A percentile compares a stretch with the other conserved stretches of the same genome.
Evolutionary conservation across 2,888 invertebrate species (phyloP).

Genomic region (Drosophila subquinaria): DNA sequence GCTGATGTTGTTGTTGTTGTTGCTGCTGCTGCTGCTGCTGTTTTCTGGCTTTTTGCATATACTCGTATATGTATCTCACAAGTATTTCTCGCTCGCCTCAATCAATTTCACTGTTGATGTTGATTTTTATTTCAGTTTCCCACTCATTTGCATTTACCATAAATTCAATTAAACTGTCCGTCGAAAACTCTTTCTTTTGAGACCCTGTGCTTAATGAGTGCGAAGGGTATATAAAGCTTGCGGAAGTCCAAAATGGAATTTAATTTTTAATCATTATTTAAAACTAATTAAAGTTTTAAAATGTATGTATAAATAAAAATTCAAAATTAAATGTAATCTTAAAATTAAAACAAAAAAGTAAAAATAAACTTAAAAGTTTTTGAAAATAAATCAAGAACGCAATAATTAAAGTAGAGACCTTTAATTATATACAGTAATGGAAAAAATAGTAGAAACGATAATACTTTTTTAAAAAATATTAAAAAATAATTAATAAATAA

Average conservation of each 20-base stretch:
- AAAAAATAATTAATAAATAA: too few relatives aligned
- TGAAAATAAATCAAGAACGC: neutral
- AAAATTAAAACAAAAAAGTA: too few relatives aligned
- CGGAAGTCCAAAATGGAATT: too few relatives aligned
- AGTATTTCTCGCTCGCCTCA: conserved; percentile 46
- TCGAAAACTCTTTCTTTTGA: conserved; percentile 18
- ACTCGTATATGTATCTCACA: conserved; percentile 5
- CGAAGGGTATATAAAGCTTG: neutral
- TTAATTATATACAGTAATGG: too few relatives aligned
- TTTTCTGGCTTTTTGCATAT: conserved; percentile 54
- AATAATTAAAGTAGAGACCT: neutral
- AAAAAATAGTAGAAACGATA: too few relatives aligned
- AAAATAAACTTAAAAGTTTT: neutral
- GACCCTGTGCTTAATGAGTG: neutral
- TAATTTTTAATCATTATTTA: too few relatives aligned
- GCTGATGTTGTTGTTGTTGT: conserved; percentile 28
- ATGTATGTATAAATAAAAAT: too few relatives aligned
- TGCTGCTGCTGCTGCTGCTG: conserved; percentile 20
- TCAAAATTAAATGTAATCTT: too few relatives aligned
- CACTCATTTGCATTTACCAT: conserved; percentile 78
- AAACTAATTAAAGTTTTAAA: too few relatives aligned
- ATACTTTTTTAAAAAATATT: too few relatives aligned
- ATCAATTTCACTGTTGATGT: conserved; percentile 65
- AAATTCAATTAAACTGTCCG: conserved; percentile 71
- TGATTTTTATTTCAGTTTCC: conserved; percentile 64